These are phyloP conservation scores for Boleophthalmus pectinirostris DNA, from an alignment of 2,113 vertebrate species.

Conservation along the genomic window DNA sequence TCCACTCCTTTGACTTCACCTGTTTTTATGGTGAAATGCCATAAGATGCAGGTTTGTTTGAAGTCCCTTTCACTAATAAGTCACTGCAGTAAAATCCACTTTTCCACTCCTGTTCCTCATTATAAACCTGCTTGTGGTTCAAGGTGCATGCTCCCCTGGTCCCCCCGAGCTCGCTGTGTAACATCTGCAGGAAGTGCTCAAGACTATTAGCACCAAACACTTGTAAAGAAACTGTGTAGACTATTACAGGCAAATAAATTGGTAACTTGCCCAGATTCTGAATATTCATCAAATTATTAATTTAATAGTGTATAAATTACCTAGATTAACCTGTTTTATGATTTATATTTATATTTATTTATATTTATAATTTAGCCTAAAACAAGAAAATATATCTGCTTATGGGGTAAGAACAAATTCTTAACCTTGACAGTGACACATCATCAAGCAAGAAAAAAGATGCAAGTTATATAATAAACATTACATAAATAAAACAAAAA, in stretches of 20 bases:
- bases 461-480: too few species aligned
- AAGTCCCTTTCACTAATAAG: slow-evolving; percentile 6
- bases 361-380: too few species aligned
- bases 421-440: too few species aligned
- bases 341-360: too few species aligned
- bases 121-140: slow-evolving; percentile 31
- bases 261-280: too few species aligned
- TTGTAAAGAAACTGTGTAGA: neutral
- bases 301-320: too few species aligned
- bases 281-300: too few species aligned
- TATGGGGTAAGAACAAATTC: too few species aligned
- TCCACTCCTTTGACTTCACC: neutral
- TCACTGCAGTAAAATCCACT: slow-evolving; percentile 6
- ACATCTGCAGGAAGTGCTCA: slow-evolving; percentile 32
- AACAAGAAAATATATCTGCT: too few species aligned
- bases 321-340: too few species aligned
- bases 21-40: slow-evolving; percentile 5
- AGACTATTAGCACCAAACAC: slow-evolving; percentile 18
- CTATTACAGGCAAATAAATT: neutral
- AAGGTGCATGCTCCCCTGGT: slow-evolving; percentile 5
- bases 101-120: slow-evolving; percentile 31
- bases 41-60: neutral
- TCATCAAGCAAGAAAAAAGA: too few species aligned
- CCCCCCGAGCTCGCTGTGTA: slow-evolving; percentile 7
- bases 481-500: too few species aligned